Base-by-base conservation (phyloP, 2,888 invertebrate genomes). In the Hypomecis punctinalis region DNA sequence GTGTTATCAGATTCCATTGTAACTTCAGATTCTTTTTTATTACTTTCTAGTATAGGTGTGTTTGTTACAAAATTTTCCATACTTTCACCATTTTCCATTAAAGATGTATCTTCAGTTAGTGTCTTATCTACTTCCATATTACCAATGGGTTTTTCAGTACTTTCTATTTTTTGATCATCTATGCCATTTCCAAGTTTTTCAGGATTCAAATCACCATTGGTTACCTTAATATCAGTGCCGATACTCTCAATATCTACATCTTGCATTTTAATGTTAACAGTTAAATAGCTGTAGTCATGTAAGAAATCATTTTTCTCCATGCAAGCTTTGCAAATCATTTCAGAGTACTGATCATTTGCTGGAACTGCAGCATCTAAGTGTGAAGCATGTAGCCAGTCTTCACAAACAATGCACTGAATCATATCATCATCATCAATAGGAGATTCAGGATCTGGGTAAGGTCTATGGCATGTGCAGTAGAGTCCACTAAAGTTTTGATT, bases 381-480 rank as follows among this genome's bases (percentile, higher is more conserved):
- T 74, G 96, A 87, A 36, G 96, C 94, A 91, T 99, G 99, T 78
- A 96, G 97, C 99, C 99, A 99, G 86, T 99, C 99, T 85, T 99
- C 99, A 86, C 99, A 99, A 59, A 99, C 92, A 49, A 97, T 94
- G 81, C 99, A 99, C 83, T 99, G 99, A 54, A 99, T 95, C 99
- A 99, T 99, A 76, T 97, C 97, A 89, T 98, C 98, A 59, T 96
- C 96, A 43, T 94, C 88, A 35, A 56, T 36, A 5, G 94, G 93
- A 80, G 96, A 95, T 8, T 98, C 98, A 0, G 97, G 96, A 89
- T 99, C 99, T 9, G 99, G 99, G 89, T 99, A 99, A 0, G 99
- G 99, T 60, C 98, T 94, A 46, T 96, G 93, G 84, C 99, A 99
- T 9, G 92, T 95, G 83, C 99, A 99, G 87, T 99, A 99, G 1